Evolutionary conservation across 2,797 vertebrate species (phyloP), one percentile per base, ranked within the genome.

Genomic region (Epinephelus malabaricus): DNA sequence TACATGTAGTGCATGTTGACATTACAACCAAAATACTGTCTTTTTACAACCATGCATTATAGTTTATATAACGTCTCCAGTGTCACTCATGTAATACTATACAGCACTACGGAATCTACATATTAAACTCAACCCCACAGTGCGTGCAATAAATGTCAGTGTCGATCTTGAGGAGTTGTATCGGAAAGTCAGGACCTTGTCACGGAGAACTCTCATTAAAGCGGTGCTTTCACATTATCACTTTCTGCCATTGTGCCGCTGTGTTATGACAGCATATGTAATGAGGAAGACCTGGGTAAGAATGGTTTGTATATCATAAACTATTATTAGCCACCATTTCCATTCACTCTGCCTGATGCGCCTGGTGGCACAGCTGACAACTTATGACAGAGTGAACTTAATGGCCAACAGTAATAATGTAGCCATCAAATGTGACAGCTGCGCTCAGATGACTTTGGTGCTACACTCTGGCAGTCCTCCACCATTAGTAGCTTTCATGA

Each of bases 251-350:
- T 68, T 65, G 72, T 74, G 76, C 61, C 5, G 43, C 58, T 51
- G 58, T 75, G 68, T 75, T 72, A 61, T 79, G 80, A 79, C 79
- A 81, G 54, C 49, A 49, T 70, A 60, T 63, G 64, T 72, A 67
- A 82, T 51, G 66, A 83, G 59, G 49, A 83, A 11, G 71, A 69
- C 73, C 40, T 76, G 50, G 69, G 69, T 25, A 17, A 69, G 76
- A 78, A 73, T 46, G 68, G n/a, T 55, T 86, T 81, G 89, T 77
- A 87, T 79, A 51, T 55, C 38, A 43, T 63, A 62, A 83, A 68
- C 50, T 84, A 79, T 83, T 83, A 84, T 92, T 65, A 84, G 69
- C 70, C 60, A 50, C 66, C 45, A n/a, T 76, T 84, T 85, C 50
- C 70, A 70, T 69, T 75, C 70, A 55, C 65, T 40, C 46, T 15